phyloP scores from a whole-genome alignment of 2,888 invertebrate genomes.

The Baronia brevicornis region DNA sequence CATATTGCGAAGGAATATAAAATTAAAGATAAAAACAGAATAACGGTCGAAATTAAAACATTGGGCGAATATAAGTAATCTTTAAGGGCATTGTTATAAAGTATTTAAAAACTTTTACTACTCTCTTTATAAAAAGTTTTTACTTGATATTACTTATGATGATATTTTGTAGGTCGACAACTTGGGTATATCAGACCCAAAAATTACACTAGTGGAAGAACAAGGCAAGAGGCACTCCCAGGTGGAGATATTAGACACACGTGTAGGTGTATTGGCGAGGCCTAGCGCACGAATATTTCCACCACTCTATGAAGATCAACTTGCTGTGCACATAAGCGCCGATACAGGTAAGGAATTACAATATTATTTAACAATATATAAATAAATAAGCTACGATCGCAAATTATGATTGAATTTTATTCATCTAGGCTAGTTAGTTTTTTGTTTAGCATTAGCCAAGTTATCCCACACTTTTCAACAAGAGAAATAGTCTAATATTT shows the following conservation, averaged over 20 bases:
- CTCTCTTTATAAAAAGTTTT: background rate
- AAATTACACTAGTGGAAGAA: conserved; percentile 83
- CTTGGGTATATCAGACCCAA: conserved; percentile 75
- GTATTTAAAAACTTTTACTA: background rate
- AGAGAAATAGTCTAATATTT: too few species aligned
- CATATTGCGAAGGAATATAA: too few species aligned
- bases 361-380: too few species aligned
- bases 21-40: too few species aligned
- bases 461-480: too few species aligned
- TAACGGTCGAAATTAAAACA: too few species aligned
- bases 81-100: too few species aligned
- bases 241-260: conserved; percentile 81
- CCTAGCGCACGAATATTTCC: conserved; percentile 88
- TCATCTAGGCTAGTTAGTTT: too few species aligned
- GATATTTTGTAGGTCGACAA: conserved; percentile 73
- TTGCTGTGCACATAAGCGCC: conserved; percentile 82
- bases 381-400: too few species aligned
- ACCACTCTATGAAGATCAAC: conserved; percentile 86
- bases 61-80: too few species aligned
- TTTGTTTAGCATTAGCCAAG: too few species aligned
- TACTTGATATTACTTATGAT: conserved; percentile 12
- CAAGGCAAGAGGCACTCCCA: conserved; percentile 82
- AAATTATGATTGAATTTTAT: too few species aligned
- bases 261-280: conserved; percentile 84
- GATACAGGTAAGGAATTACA: conserved; percentile 53